phyloP scores from a whole-genome alignment of 2,888 invertebrate species.

The Marasmarcha lunaedactyla region DNA sequence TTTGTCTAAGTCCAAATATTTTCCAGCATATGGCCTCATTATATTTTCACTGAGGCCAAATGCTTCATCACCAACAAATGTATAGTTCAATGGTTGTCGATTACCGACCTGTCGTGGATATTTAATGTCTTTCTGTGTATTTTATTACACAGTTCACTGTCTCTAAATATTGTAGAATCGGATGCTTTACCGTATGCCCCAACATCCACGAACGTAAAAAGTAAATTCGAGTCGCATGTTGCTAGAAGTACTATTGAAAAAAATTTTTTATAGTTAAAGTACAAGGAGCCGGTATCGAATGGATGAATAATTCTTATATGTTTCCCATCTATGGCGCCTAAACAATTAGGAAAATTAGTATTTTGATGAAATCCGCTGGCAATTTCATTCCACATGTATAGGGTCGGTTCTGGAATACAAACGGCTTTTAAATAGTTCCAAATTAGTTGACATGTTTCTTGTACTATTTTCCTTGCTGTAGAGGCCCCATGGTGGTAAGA shows the following conservation, averaged over 20 bases:
- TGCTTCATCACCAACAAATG: conserved; percentile 9
- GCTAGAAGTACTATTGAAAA: conserved; percentile 10
- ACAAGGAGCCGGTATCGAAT: conserved; percentile 5
- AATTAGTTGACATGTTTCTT: conserved; percentile 11
- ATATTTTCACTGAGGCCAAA: conserved; percentile 3
- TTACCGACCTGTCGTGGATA: conserved; percentile 8
- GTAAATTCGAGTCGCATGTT: conserved; percentile 9
- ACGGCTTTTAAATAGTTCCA: conserved; percentile 10
- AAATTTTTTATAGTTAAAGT: conserved; percentile 9
- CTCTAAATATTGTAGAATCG: conserved; percentile 7
- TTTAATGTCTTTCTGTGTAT: not conserved
- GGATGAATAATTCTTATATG: conserved; percentile 8
- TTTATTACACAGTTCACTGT: not conserved
- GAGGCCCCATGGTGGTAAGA: not conserved
- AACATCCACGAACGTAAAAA: conserved; percentile 8
- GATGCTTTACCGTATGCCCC: conserved; percentile 7
- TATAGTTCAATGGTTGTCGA: conserved; percentile 14
- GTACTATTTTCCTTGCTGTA: conserved; percentile 13
- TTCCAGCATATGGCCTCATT: conserved; percentile 4
- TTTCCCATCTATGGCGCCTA: conserved; percentile 8
- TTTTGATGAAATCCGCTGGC: conserved; percentile 4
- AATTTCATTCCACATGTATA: not conserved
- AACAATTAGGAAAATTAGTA: conserved; percentile 8
- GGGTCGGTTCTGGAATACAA: conserved; percentile 5
- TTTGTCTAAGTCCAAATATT: conserved; percentile 1